Base-by-base conservation (phyloP, 2,797 vertebrate species). In the Sciurus carolinensis region DNA sequence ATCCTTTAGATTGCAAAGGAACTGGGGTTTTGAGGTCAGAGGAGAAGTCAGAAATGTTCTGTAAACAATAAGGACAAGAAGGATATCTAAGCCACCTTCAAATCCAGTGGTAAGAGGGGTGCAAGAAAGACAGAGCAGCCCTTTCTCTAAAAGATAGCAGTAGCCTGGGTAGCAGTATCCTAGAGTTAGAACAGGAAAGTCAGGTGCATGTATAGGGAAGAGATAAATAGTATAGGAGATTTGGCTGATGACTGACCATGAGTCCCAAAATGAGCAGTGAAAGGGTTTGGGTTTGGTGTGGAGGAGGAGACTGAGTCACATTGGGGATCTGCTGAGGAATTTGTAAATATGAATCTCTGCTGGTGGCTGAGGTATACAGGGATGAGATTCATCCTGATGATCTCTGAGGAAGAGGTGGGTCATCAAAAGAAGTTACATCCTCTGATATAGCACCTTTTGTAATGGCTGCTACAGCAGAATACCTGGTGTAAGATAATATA, bases 301-400 rank as follows among this genome's bases (percentile, higher is more conserved):
- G 73, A 71, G 7, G 20, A 22, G 50, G 28, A 66, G n/a, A 59
- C 28, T 54, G 28, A 91, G 66, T 75, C 50, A 62, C 52, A 39
- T 22, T 69, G 73, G 47, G 50, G 22, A 69, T 44, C 50, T 69
- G 64, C 30, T 69, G 47, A 85, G 36, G n/a, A 7, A 69, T 33
- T 96, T 75, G 33, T 81, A 54, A 77, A 72, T 91, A 73, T 26
- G n/a, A 59, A 85, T 71, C 47, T 86, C 33, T 92, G 30, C 47
- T 82, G 54, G 22, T 82, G 44, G 64, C 52, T 76, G 80, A 90
- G 26, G 62, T 90, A 42, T 69, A 57, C 79, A 86, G n/a, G 52
- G 22, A 30, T 82, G 2, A 30, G 3, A 71, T 83, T 77, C 17
- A 1, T 67, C 33, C 47, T 59, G 75, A 72, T 15, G 7, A 50